Evolutionary conservation across 2,888 invertebrate species (phyloP).

Genomic region (Dicyrtomina minuta): DNA sequence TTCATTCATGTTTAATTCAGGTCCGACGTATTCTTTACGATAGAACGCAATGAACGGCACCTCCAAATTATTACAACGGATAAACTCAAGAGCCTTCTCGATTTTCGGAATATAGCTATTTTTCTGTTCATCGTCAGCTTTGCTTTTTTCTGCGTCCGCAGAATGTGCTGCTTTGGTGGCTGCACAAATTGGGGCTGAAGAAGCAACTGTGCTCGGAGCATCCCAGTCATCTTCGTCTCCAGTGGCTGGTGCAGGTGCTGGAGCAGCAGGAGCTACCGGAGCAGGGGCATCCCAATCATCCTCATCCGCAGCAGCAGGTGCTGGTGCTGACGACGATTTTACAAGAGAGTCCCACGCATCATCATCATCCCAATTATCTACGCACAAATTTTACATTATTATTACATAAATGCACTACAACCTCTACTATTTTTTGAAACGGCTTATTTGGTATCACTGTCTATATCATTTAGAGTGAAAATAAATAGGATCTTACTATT

Average conservation of each 20-base stretch:
- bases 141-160: conserved; percentile 30
- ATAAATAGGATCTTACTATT: too few species aligned
- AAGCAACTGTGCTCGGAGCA: conserved; percentile 2
- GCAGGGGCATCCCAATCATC: conserved; percentile 40
- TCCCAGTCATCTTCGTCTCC: conserved; percentile 35
- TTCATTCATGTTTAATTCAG: conserved; percentile 90
- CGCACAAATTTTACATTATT: neutral
- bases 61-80: conserved; percentile 91
- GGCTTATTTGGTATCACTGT: too few species aligned
- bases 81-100: conserved; percentile 89
- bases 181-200: conserved; percentile 31
- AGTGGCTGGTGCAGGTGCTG: conserved; percentile 20
- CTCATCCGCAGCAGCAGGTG: conserved; percentile 28
- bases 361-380: conserved; percentile 17
- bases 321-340: too few species aligned
- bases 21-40: conserved; percentile 94
- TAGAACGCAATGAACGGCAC: conserved; percentile 99
- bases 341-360: neutral
- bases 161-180: neutral
- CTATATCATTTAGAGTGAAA: too few species aligned
- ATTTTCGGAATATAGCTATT: conserved; percentile 77
- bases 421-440: too few species aligned
- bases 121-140: conserved; percentile 44
- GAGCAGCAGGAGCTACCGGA: conserved; percentile 8
- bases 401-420: too few species aligned